Evolutionary conservation across 2,797 vertebrate species (phyloP).

Genomic region (Gymnothorax javanicus): DNA sequence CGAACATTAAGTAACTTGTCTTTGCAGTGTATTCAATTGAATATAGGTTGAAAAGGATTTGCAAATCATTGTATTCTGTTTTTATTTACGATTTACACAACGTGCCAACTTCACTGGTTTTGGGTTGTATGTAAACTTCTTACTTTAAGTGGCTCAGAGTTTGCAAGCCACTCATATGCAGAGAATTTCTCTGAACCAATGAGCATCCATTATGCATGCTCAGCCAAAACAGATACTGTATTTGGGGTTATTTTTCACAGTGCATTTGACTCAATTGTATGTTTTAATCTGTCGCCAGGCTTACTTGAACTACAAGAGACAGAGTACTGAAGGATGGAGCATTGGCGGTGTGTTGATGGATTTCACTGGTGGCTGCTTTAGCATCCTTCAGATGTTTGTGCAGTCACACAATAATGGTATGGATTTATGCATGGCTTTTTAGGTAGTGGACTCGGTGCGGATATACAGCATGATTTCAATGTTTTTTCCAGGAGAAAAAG

Average conservation of each 20-base stretch:
- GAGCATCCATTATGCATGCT: no score
- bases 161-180: no score
- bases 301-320: slow-evolving; percentile 88
- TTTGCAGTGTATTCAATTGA: no score
- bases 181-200: no score
- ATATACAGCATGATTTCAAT: neutral
- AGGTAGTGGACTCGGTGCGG: neutral
- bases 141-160: no score
- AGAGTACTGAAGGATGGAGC: slow-evolving; percentile 93
- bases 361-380: slow-evolving; percentile 88
- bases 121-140: no score
- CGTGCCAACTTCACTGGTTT: no score
- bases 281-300: slow-evolving; percentile 68
- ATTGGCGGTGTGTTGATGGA: slow-evolving; percentile 93
- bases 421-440: neutral
- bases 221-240: neutral
- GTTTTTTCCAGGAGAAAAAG: neutral
- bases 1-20: no score
- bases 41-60: no score
- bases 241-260: neutral
- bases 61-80: no score
- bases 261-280: neutral
- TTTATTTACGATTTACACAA: no score
- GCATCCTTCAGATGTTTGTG: slow-evolving; percentile 93
- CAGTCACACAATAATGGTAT: slow-evolving; percentile 94